These are phyloP conservation scores for Lochmaea crataegi DNA, from an alignment of 2,888 invertebrate genomes.

Conservation along the genomic window DNA sequence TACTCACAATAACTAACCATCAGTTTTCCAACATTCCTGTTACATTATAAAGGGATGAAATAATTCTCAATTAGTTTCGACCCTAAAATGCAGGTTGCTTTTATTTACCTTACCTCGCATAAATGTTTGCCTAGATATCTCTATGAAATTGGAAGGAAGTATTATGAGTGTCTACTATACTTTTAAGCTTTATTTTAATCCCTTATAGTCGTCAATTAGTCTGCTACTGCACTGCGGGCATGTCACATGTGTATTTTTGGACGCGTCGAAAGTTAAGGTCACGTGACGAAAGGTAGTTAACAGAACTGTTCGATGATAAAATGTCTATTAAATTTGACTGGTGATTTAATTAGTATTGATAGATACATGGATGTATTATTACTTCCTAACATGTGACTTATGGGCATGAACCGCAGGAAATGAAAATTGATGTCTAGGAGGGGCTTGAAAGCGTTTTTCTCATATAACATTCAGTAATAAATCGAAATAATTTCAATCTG, in stretches of 20 bases:
- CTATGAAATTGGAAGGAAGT: background rate
- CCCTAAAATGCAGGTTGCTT: no score
- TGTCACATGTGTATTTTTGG: conserved; percentile 52
- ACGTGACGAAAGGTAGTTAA: conserved; percentile 40
- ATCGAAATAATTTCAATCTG: background rate
- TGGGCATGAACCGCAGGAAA: conserved; percentile 40
- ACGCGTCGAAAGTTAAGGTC: conserved; percentile 30
- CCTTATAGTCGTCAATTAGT: background rate
- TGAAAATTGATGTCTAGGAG: conserved; percentile 32
- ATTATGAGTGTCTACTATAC: background rate
- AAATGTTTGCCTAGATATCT: no score
- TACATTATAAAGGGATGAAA: no score
- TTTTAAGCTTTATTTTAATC: background rate
- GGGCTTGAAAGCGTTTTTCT: background rate
- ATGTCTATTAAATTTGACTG: conserved; percentile 39
- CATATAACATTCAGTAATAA: background rate
- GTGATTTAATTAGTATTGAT: conserved; percentile 49
- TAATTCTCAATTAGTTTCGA: no score
- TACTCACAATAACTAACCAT: no score
- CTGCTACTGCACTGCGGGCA: background rate
- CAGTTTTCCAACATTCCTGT: no score
- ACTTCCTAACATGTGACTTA: conserved; percentile 45
- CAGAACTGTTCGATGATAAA: conserved; percentile 39
- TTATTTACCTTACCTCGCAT: no score
- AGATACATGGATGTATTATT: conserved; percentile 41